Conservation (phyloP, 2,797 vertebrate species). For the Gallinago solitaria region DNA sequence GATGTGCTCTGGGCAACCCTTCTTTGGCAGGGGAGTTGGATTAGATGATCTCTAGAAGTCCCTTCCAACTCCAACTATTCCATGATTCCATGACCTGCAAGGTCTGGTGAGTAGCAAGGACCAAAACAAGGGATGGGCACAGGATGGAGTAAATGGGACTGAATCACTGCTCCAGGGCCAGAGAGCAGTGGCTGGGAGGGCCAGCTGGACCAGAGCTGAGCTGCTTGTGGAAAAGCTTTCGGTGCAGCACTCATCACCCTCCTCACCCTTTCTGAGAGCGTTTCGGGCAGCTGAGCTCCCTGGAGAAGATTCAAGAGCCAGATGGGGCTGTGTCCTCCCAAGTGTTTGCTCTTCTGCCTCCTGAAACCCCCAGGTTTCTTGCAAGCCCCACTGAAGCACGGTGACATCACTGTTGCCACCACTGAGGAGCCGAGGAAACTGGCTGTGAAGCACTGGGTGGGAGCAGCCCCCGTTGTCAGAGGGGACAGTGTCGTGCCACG, state of each 20-base stretch:
- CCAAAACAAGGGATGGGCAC: neutral
- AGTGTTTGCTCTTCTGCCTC: neutral
- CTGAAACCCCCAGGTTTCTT: neutral
- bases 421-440: neutral
- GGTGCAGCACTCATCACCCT: neutral
- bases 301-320: neutral
- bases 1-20: too few species aligned
- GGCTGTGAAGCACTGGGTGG: neutral
- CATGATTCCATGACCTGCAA: neutral
- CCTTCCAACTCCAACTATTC: too few species aligned
- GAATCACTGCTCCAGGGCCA: neutral
- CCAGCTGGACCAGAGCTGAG: neutral
- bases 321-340: accelerated
- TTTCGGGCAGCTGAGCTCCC: neutral
- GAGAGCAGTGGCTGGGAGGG: neutral
- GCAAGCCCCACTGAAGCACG: neutral
- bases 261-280: accelerated
- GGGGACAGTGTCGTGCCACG: accelerated
- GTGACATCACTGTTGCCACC: neutral
- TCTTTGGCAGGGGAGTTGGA: too few species aligned
- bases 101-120: neutral
- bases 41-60: too few species aligned
- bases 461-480: neutral
- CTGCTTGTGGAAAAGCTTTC: neutral
- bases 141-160: neutral